Evolutionary conservation across 2,113 vertebrate species (phyloP).

Genomic region (Mormyrus lacerda): DNA sequence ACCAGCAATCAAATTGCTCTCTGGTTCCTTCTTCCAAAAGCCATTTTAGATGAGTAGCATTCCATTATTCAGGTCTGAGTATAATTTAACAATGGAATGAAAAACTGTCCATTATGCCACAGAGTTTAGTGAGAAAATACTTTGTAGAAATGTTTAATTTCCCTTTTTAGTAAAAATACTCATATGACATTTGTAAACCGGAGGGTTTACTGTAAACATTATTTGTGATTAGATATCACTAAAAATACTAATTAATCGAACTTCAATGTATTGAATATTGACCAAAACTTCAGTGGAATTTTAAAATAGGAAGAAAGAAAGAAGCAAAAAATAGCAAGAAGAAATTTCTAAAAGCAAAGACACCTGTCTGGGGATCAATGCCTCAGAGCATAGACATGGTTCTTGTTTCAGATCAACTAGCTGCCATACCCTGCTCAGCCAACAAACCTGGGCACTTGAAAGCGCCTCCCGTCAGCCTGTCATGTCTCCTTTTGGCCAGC

Average conservation of each 20-base stretch:
- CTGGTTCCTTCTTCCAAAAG: not conserved
- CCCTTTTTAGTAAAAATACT: not conserved
- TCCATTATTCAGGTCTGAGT: not conserved
- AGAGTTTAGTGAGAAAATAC: not conserved
- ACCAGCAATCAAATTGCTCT: not conserved
- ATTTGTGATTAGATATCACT: not conserved
- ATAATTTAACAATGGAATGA: not conserved
- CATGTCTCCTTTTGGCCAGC: not conserved
- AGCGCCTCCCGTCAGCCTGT: not conserved
- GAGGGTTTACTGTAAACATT: not conserved
- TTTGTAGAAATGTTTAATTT: not conserved
- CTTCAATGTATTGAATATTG: not conserved
- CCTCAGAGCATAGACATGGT: constrained; percentile 21
- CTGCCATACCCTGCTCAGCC: constrained; percentile 39
- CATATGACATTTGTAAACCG: not conserved
- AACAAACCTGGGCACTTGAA: constrained; percentile 24
- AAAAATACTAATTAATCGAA: not conserved
- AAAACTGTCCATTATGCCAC: not conserved
- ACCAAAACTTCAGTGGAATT: constrained; percentile 6
- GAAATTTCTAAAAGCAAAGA: not conserved
- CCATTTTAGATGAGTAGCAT: not conserved
- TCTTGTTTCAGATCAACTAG: constrained; percentile 50
- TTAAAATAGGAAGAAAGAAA: constrained; percentile 18
- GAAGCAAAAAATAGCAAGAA: constrained; percentile 3
- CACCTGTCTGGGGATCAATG: constrained; percentile 18